Evolutionary conservation across 2,797 vertebrate species (phyloP), one percentile per base, ranked within the genome.

Genomic region (Microhierax caerulescens): DNA sequence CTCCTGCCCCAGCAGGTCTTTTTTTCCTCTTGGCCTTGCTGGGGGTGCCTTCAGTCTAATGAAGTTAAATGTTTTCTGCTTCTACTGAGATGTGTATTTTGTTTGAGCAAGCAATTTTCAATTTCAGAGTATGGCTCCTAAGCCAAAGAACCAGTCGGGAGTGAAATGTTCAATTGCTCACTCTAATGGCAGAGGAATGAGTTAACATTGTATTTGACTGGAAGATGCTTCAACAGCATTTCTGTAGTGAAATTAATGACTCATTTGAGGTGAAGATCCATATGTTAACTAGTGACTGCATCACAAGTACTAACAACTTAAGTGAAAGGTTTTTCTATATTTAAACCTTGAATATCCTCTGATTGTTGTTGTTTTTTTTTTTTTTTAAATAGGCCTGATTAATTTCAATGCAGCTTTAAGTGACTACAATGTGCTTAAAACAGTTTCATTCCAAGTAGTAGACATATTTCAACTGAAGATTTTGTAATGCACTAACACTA

Each of bases 131-230:
- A 87, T 94, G 85, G 90, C 24, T 92, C 41, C 45, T 73, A 74
- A 80, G 88, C 82, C 74, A 48, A 86, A 92, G 90, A 94, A 94
- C 21, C 69, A 95, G 79, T 92, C 76, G 20, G 90, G 91, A 89
- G 94, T 97, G 70, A 97, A 97, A 89, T 92, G 70, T 90, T 97
- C 80, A 91, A 88, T 92, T 97, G 94, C 76, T 97, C 39, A 76
- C 74, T 94, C 73, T 90, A 86, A 93, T 56, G 65, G 72, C 86
- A 95, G 92, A 93, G 90, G 87, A 94, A 60, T 64, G 97, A 86
- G 93, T 96, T 93, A 96, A 95, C 78, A 74, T 96, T 94, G 94
- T 94, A 97, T 97, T 94, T 97, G 96, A 96, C 94, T 97, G 87
- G 89, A 90, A 95, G 93, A 93, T 94, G 88, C 95, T 95, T 96